phyloP scores from a whole-genome alignment of 1,140 invertebrate genomes.

The Chironomus striatipennis region DNA sequence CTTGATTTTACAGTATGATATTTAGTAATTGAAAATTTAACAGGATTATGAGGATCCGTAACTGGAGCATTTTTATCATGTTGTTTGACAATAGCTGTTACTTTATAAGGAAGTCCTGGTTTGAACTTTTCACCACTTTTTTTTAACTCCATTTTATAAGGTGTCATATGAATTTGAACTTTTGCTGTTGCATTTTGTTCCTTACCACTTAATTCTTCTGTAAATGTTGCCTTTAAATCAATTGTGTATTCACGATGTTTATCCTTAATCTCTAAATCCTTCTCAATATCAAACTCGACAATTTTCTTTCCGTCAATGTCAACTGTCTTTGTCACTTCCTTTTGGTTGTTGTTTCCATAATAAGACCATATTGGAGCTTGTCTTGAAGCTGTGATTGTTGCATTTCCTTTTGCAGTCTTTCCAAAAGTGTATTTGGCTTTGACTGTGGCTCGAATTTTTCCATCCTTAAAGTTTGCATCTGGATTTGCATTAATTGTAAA shows the following conservation, averaged over 20 bases:
- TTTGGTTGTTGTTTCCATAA: not conserved
- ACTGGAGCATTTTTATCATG: not conserved
- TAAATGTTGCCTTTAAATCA: slow-evolving; percentile 61
- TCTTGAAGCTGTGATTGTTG: not conserved
- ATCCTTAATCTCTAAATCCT: slow-evolving; percentile 49
- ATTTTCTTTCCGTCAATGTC: slow-evolving; percentile 60
- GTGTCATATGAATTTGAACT: slow-evolving; percentile 67
- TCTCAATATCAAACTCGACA: slow-evolving; percentile 58
- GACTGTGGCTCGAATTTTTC: slow-evolving; percentile 65
- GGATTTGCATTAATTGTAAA: slow-evolving; percentile 73
- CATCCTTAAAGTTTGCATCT: slow-evolving; percentile 75
- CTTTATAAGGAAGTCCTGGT: slow-evolving; percentile 72
- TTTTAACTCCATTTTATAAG: slow-evolving; percentile 73
- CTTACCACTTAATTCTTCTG: slow-evolving; percentile 61
- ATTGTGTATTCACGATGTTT: slow-evolving; percentile 65
- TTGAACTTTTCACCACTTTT: slow-evolving; percentile 79
- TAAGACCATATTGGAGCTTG: not conserved
- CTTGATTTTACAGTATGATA: not conserved
- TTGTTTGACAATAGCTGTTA: slow-evolving; percentile 52
- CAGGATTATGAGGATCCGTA: not conserved
- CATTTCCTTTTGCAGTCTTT: slow-evolving; percentile 17
- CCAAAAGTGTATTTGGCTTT: slow-evolving; percentile 64
- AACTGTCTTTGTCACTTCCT: slow-evolving; percentile 46
- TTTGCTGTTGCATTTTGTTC: slow-evolving; percentile 69
- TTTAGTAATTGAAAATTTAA: not conserved